Conservation (phyloP, 2,888 invertebrate genomes). For the Heteromyza rotundicornis region DNA sequence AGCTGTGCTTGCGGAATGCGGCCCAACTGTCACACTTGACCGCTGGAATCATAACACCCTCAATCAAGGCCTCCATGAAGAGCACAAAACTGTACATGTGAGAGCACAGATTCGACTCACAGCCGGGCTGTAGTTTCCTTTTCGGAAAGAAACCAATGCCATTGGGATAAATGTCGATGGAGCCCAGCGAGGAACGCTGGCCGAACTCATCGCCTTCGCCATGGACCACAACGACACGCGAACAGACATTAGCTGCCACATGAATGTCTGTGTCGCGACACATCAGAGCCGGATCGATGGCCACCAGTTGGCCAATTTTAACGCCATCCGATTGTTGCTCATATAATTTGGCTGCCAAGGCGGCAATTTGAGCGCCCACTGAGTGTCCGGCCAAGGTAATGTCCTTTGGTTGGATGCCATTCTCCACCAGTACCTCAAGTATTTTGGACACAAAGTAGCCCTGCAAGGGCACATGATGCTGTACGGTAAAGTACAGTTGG, state of each 20-base stretch:
- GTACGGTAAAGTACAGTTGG: constrained; percentile 53
- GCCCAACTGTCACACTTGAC: constrained; percentile 54
- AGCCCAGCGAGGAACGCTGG: constrained; percentile 45
- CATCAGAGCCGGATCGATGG: constrained; percentile 55
- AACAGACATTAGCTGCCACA: constrained; percentile 40
- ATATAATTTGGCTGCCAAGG: constrained; percentile 46
- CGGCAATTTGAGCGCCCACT: constrained; percentile 57
- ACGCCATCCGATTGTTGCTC: constrained; percentile 10
- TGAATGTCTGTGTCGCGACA: constrained; percentile 47
- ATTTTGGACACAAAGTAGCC: constrained; percentile 50
- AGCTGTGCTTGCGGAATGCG: constrained; percentile 44
- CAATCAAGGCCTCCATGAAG: constrained; percentile 55
- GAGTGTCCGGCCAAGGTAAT: constrained; percentile 54
- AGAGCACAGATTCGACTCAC: constrained; percentile 48
- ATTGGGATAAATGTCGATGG: constrained; percentile 56
- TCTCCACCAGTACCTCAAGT: constrained; percentile 36
- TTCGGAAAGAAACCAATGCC: constrained; percentile 51
- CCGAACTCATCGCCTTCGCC: constrained; percentile 55
- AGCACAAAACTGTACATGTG: constrained; percentile 55
- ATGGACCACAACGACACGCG: constrained; percentile 50
- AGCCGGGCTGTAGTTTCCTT: constrained; percentile 54
- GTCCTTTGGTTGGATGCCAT: constrained; percentile 39
- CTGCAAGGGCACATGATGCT: constrained; percentile 48
- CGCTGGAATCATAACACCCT: constrained; percentile 50
- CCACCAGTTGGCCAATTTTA: constrained; percentile 48